phyloP scores from a whole-genome alignment of 2,797 vertebrate species.

The Triplophysa bombifrons region DNA sequence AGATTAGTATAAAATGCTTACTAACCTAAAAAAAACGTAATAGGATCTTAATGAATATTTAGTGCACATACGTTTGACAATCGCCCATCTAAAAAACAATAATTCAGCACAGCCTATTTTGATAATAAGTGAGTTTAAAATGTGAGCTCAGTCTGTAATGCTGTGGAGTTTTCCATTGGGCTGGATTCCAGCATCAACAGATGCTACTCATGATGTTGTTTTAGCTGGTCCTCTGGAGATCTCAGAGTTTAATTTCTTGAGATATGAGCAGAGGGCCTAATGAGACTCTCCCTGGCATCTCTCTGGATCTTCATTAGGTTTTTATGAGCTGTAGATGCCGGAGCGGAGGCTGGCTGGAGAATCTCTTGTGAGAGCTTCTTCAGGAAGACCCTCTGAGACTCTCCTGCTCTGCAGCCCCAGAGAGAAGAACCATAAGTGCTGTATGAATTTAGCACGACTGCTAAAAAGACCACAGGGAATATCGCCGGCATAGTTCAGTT shows the following conservation, averaged over 20 bases:
- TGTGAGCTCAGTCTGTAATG: neutral
- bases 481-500: slow-evolving; percentile 80
- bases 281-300: slow-evolving; percentile 78
- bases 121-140: neutral
- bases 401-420: slow-evolving; percentile 59
- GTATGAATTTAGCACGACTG: slow-evolving; percentile 80
- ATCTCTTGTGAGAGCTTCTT: slow-evolving; percentile 50
- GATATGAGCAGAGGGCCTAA: slow-evolving; percentile 64
- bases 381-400: slow-evolving; percentile 56
- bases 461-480: slow-evolving; percentile 86
- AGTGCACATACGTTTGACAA: too few relatives aligned
- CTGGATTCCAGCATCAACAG: slow-evolving; percentile 54
- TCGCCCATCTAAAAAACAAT: too few relatives aligned
- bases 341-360: slow-evolving; percentile 35
- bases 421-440: slow-evolving; percentile 76
- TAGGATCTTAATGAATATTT: too few relatives aligned
- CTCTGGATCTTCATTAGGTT: slow-evolving; percentile 80
- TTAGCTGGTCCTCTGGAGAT: slow-evolving; percentile 70
- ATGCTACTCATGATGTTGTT: slow-evolving; percentile 64
- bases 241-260: slow-evolving; percentile 73
- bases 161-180: neutral
- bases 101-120: too few relatives aligned
- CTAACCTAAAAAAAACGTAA: too few relatives aligned
- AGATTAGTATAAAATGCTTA: too few relatives aligned
- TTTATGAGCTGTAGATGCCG: slow-evolving; percentile 46